Evolutionary conservation across 2,888 invertebrate genomes (phyloP).

Genomic region (Drosophila limbata): DNA sequence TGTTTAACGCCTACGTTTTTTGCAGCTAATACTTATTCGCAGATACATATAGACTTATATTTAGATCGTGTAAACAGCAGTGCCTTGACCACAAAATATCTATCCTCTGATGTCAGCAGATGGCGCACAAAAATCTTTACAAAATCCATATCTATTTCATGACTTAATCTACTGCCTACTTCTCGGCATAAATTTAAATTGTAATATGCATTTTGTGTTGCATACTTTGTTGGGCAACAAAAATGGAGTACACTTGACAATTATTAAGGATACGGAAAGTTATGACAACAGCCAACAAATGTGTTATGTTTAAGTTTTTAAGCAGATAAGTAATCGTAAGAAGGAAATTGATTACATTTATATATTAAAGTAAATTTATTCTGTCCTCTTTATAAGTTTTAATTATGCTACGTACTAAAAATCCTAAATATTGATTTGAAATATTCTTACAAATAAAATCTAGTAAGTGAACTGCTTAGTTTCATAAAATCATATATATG

Average conservation of each 20-base stretch:
- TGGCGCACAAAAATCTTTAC: constrained; percentile 35
- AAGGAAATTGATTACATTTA: no score
- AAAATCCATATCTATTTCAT: constrained; percentile 54
- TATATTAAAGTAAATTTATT: no score
- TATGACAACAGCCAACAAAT: not conserved
- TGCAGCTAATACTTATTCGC: constrained; percentile 37
- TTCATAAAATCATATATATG: no score
- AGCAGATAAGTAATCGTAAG: no score
- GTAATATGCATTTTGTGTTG: not conserved
- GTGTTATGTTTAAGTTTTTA: no score
- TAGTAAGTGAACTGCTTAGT: no score
- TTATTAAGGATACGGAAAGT: not conserved
- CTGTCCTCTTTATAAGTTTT: not conserved
- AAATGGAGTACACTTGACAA: not conserved
- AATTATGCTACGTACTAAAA: not conserved
- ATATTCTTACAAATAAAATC: no score
- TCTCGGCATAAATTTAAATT: constrained; percentile 11
- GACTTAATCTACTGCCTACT: constrained; percentile 22
- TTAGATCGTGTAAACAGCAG: constrained; percentile 69
- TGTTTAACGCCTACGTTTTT: constrained; percentile 51
- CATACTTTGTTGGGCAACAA: constrained; percentile 49
- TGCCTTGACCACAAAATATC: constrained; percentile 77
- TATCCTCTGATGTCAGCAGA: constrained; percentile 74
- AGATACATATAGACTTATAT: constrained; percentile 44
- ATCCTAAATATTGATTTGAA: no score